Conservation (phyloP, 2,797 vertebrate species). For the Sebastes vulpes region DNA sequence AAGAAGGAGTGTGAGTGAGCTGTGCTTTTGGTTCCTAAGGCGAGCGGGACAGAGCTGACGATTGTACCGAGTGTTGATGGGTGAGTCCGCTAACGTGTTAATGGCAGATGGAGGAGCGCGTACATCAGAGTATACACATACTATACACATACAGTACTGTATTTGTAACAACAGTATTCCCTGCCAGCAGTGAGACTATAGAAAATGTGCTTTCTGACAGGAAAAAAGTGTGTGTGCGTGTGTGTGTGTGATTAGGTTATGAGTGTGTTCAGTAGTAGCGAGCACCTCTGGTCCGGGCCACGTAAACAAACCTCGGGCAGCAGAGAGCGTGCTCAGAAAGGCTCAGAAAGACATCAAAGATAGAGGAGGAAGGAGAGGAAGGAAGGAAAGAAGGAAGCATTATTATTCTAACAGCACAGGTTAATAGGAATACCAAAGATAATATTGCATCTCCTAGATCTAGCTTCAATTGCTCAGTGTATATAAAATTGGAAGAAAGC, state of each 20-base stretch:
- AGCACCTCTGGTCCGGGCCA: conserved; percentile 61
- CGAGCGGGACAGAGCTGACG: conserved; percentile 37
- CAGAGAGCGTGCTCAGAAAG: conserved; percentile 74
- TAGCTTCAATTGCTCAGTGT: conserved; percentile 85
- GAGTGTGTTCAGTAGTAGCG: conserved; percentile 47
- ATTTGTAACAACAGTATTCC: conserved; percentile 65
- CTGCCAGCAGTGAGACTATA: conserved; percentile 80
- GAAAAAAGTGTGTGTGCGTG: conserved; percentile 42
- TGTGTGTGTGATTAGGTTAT: conserved; percentile 23
- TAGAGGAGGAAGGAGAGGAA: conserved; percentile 46
- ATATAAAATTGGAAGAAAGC: conserved; percentile 90
- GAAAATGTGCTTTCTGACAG: conserved; percentile 82
- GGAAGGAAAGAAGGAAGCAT: conserved; percentile 74
- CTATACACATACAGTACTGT: conserved; percentile 50
- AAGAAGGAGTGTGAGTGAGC: conserved; percentile 27
- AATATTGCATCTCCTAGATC: conserved; percentile 87
- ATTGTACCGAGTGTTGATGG: conserved; percentile 34
- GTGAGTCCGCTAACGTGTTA: conserved; percentile 10
- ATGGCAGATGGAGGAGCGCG: conserved; percentile 27
- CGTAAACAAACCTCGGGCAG: conserved; percentile 60
- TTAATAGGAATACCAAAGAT: conserved; percentile 83
- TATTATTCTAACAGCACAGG: conserved; percentile 77
- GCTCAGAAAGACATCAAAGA: conserved; percentile 77
- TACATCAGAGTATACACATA: conserved; percentile 43
- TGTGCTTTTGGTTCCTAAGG: conserved; percentile 76